phyloP scores from a whole-genome alignment of 2,797 vertebrate genomes.

The Scarus forsteni region DNA sequence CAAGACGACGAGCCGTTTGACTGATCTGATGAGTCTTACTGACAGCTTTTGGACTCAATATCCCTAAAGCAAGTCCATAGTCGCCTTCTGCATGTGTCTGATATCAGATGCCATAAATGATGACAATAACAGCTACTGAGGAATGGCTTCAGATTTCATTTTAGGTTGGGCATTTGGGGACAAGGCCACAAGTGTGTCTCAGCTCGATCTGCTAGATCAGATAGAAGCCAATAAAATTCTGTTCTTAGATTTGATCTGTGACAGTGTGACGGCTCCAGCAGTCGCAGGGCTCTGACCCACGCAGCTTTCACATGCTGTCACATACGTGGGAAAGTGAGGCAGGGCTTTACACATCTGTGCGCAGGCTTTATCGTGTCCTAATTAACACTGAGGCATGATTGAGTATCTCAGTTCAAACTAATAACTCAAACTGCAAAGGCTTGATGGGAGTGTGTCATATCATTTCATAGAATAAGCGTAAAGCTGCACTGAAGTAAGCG shows the following conservation, averaged over 20 bases:
- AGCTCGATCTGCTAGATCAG: constrained; percentile 44
- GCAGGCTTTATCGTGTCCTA: constrained; percentile 79
- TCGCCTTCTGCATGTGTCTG: constrained; percentile 39
- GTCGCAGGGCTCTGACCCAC: constrained; percentile 82
- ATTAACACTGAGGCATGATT: constrained; percentile 81
- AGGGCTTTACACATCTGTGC: constrained; percentile 81
- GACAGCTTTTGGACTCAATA: constrained; percentile 58
- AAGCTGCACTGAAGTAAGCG: not conserved
- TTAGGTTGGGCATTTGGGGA: constrained; percentile 55
- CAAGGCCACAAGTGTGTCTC: constrained; percentile 68
- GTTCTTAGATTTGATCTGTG: constrained; percentile 60
- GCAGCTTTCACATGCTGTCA: constrained; percentile 73
- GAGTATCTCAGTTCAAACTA: constrained; percentile 75
- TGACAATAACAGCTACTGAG: constrained; percentile 72
- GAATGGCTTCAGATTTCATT: constrained; percentile 72
- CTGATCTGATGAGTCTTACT: constrained; percentile 36
- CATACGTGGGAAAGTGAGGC: constrained; percentile 62
- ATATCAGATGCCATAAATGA: constrained; percentile 69
- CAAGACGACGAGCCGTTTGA: constrained; percentile 38
- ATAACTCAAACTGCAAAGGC: constrained; percentile 83
- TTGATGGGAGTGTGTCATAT: constrained; percentile 66
- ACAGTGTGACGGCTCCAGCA: constrained; percentile 81
- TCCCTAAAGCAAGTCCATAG: constrained; percentile 69
- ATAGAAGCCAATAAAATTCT: constrained; percentile 68
- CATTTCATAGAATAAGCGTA: constrained; percentile 35